A percentile compares a stretch with the other conserved stretches of the same genome.
Conservation (phyloP, 2,113 vertebrate genomes). For the Terrapene triunguis region DNA sequence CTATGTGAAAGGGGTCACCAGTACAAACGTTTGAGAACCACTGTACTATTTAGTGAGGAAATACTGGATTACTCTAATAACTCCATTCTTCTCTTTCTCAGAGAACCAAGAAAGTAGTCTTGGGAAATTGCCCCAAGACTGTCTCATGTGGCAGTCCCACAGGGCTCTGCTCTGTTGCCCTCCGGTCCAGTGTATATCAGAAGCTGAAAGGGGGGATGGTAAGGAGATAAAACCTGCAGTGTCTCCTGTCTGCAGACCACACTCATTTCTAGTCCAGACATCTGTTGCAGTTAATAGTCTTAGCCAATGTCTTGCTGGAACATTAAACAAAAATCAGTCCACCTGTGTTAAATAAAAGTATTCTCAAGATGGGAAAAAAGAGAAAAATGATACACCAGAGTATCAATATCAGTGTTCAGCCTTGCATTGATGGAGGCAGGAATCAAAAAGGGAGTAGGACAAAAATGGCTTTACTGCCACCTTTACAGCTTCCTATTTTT, state of each 20-base stretch:
- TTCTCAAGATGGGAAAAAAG: neutral
- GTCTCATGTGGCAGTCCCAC: neutral
- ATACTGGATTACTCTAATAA: neutral
- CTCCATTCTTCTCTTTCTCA: conserved; percentile 4
- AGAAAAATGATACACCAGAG: neutral
- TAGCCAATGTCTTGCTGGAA: neutral
- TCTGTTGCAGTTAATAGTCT: neutral
- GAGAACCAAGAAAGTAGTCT: neutral
- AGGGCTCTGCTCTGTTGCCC: neutral
- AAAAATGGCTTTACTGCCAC: neutral
- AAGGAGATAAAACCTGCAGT: neutral
- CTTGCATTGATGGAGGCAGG: neutral
- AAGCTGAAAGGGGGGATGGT: neutral
- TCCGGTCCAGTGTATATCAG: neutral
- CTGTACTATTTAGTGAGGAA: neutral
- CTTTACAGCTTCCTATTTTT: neutral
- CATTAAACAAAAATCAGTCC: neutral
- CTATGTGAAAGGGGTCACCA: too few relatives aligned
- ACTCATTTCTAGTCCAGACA: neutral
- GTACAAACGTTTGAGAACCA: too few relatives aligned
- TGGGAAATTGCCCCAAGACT: neutral
- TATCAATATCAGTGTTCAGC: neutral
- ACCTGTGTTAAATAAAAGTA: neutral
- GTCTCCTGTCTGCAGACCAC: neutral
- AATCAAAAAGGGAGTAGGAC: neutral